Evolutionary conservation across 2,888 invertebrate genomes (phyloP).

Genomic region (Mesorhabditis spiculigera): DNA sequence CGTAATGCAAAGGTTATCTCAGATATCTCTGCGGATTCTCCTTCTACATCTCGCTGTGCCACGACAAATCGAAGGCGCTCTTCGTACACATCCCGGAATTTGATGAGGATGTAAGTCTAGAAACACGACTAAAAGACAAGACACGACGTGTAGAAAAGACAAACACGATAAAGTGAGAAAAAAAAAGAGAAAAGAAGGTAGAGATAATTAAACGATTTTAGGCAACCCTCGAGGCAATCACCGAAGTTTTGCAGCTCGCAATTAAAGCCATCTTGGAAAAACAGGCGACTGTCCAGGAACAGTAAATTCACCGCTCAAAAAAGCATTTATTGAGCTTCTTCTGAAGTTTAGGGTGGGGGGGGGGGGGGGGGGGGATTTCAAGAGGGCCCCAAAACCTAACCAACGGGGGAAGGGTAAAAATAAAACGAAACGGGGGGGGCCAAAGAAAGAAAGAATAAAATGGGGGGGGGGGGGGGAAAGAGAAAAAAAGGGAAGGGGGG

Average conservation of each 20-base stretch:
- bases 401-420: too few relatives aligned
- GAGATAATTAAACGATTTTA: background rate
- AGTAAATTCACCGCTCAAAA: too few relatives aligned
- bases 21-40: constrained; percentile 3
- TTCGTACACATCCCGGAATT: constrained; percentile 2
- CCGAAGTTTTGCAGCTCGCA: background rate
- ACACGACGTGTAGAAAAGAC: background rate
- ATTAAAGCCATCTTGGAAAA: background rate
- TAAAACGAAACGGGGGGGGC: too few relatives aligned
- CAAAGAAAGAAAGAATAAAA: too few relatives aligned
- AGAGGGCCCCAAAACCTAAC: too few relatives aligned
- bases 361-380: too few relatives aligned
- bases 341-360: too few relatives aligned
- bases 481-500: too few relatives aligned
- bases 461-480: too few relatives aligned
- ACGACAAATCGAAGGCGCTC: background rate
- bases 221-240: background rate
- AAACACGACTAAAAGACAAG: background rate
- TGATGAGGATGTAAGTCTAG: background rate
- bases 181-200: background rate
- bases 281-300: too few relatives aligned
- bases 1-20: background rate
- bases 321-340: too few relatives aligned
- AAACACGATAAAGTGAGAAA: background rate
- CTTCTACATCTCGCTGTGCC: background rate